A percentile compares a stretch with the other conserved stretches of the same genome.
These are phyloP conservation scores for Lepus europaeus DNA, from an alignment of 2,113 vertebrate genomes.

Conservation along the genomic window DNA sequence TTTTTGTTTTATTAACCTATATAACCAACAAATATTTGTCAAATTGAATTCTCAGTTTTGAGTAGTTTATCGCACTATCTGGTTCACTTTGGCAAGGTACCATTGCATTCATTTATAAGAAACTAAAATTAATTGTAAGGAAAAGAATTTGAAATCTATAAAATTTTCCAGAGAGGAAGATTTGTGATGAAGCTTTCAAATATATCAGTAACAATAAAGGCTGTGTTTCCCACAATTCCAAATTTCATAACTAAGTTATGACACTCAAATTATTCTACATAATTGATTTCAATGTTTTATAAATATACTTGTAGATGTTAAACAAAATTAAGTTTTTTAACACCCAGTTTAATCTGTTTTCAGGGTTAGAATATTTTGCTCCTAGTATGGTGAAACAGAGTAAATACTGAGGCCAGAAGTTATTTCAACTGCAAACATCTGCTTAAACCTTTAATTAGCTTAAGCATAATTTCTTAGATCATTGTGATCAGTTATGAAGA, in stretches of 20 bases:
- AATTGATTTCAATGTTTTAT: constrained; percentile 37
- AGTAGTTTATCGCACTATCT: not conserved
- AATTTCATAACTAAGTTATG: constrained; percentile 42
- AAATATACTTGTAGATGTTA: not conserved
- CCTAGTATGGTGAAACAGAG: not conserved
- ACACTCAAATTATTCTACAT: constrained; percentile 34
- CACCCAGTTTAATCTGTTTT: not conserved
- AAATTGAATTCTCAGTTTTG: constrained; percentile 50
- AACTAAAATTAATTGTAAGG: constrained; percentile 54
- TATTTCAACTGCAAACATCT: constrained; percentile 33
- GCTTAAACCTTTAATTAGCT: constrained; percentile 44
- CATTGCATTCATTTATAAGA: not conserved
- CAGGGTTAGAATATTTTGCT: constrained; percentile 35
- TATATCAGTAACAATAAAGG: constrained; percentile 7
- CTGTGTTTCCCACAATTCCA: not conserved
- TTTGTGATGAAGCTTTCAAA: not conserved
- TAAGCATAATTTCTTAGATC: constrained; percentile 13
- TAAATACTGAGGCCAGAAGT: constrained; percentile 11
- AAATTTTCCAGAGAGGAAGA: not conserved
- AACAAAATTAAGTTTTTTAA: constrained; percentile 22
- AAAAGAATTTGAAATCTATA: not conserved
- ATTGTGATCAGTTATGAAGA: constrained; percentile 43
- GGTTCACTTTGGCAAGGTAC: not conserved
- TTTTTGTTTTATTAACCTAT: not conserved
- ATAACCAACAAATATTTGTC: not conserved